phyloP scores from a whole-genome alignment of 92 coral and sea anemone genomes.

The Isaurus tuberculatus region DNA sequence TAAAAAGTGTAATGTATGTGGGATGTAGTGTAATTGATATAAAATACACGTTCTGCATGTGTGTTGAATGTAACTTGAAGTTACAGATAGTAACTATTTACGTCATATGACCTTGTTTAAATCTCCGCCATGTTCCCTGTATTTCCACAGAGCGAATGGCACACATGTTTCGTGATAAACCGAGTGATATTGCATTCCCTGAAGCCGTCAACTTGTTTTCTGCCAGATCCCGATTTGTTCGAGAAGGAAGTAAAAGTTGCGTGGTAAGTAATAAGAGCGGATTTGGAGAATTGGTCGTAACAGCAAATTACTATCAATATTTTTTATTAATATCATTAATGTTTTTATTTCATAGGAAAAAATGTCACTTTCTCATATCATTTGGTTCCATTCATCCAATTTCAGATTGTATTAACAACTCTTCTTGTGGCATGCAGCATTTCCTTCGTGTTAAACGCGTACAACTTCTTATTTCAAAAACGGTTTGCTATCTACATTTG shows the following conservation, averaged over 20 bases:
- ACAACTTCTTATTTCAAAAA: slow-evolving; percentile 83
- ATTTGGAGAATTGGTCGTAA: too few relatives aligned
- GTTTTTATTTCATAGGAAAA: neutral
- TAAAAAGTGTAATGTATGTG: too few relatives aligned
- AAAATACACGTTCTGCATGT: too few relatives aligned
- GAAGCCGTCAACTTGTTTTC: slow-evolving; percentile 94
- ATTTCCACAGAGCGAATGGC: slow-evolving; percentile 83
- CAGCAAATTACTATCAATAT: neutral
- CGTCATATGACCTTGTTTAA: neutral
- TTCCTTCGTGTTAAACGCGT: slow-evolving; percentile 91
- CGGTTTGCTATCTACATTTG: slow-evolving; percentile 91
- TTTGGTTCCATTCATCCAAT: neutral
- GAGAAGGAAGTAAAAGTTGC: slow-evolving; percentile 80
- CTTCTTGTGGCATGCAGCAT: slow-evolving; percentile 91
- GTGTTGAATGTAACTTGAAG: too few relatives aligned
- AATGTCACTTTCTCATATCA: neutral
- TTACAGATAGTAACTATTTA: too few relatives aligned
- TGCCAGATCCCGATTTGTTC: slow-evolving; percentile 86
- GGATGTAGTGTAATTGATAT: too few relatives aligned
- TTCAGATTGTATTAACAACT: slow-evolving; percentile 85
- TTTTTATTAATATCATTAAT: neutral
- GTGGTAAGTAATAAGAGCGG: slow-evolving; percentile 64
- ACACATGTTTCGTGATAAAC: slow-evolving; percentile 83
- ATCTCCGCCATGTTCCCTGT: neutral
- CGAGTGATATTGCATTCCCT: slow-evolving; percentile 77